These are phyloP conservation scores for Theretra japonica DNA, from an alignment of 2,888 invertebrate genomes.

Conservation along the genomic window DNA sequence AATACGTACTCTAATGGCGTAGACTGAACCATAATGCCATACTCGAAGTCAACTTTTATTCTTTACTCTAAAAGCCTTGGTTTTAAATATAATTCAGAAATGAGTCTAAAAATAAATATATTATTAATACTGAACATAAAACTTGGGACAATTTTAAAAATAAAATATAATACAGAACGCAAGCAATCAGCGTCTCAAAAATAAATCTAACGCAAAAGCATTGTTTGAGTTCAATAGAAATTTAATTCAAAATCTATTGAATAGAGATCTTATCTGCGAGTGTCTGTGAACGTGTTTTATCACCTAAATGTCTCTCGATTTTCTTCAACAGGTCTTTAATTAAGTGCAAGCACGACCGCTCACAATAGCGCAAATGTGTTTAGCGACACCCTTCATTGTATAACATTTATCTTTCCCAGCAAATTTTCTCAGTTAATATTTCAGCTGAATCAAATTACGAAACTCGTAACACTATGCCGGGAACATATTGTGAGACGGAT, in stretches of 20 bases:
- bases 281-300: conserved; percentile 24
- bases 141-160: background rate
- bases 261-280: conserved; percentile 5
- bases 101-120: too few species aligned
- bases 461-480: conserved; percentile 63
- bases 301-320: conserved; percentile 18
- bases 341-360: conserved; percentile 30
- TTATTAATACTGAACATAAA: background rate
- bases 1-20: too few species aligned
- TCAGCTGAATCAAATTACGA: conserved; percentile 79
- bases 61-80: too few species aligned
- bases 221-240: background rate
- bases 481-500: conserved; percentile 72
- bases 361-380: conserved; percentile 30
- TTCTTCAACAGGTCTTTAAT: conserved; percentile 25
- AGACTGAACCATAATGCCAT: too few species aligned
- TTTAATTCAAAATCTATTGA: conserved; percentile 30
- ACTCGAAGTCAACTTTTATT: too few species aligned
- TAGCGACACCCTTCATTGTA: conserved; percentile 41
- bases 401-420: conserved; percentile 62
- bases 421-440: conserved; percentile 77
- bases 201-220: background rate
- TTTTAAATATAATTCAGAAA: too few species aligned
- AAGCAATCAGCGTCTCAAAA: background rate
- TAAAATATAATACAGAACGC: background rate